Evolutionary conservation across 2,888 invertebrate species (phyloP), one percentile per base, ranked within the genome.

Genomic region (Cosmorhoe ocellata): DNA sequence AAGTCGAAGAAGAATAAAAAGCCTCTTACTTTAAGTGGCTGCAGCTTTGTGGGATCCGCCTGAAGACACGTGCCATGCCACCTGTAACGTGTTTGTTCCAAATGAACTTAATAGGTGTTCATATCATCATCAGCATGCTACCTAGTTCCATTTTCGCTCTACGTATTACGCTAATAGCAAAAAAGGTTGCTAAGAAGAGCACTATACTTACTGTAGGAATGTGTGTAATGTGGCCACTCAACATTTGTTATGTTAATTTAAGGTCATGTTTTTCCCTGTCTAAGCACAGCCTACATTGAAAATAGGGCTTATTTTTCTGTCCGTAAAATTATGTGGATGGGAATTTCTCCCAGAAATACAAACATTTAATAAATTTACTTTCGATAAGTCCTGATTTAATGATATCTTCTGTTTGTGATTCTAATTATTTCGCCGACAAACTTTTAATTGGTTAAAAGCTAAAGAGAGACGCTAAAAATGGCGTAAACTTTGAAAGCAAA

Each of bases 1-100:
- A 53, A 65, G 64, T 63, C 51, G 52, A 63, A 62, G 59, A 58
- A 58, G 61, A 67, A 69, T 71, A 67, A 71, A 71, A 68, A 66
- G 46, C 51, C 61, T 61, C 64, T 69, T 62, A 61, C 58, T 58
- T 46, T 66, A 74, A 74, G 72, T 72, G 65, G 62, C 59, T 56
- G 49, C 60, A 62, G 58, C 59, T 66, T 64, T 61, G 50, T 49
- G 53, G 40, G 60, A 59, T 63, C 55, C 58, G 58, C 63, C 64
- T 61, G 58, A 30, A 61, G 56, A 49, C 48, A 47, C 42, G 59
- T 52, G 47, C 47, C 47, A n/a, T 32, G n/a, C 48, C 55, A 61
- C 56, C 59, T 59, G 59, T 61, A 57, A 57, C 53, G 44, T 55
- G 40, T 40, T 34, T 30, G 32, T 42, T 39, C 13, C 26, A 39